Base-by-base conservation (phyloP, 2,888 invertebrate species). In the Apeira syringaria region DNA sequence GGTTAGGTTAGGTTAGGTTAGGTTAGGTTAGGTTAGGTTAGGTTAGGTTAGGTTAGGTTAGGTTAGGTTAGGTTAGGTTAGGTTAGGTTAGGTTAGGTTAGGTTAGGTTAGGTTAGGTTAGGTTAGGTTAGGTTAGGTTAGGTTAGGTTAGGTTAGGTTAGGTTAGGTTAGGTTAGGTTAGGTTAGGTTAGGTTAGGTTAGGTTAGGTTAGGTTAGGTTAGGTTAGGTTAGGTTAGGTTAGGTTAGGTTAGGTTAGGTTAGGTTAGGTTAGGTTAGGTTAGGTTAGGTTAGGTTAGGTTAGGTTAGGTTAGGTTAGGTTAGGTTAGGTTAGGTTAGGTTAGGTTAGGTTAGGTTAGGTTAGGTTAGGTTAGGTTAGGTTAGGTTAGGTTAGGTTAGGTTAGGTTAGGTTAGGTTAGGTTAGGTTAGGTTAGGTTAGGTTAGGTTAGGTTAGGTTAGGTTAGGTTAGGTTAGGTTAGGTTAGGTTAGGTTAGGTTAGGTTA, bases 391-490 rank as follows among this genome's bases (percentile, higher is more conserved):
- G 30, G 30, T 30, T 30, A 30, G 30, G 30, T 30, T 30, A 30
- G 30, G 30, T 30, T 30, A 30, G 30, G 30, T 30, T 30, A 30
- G 30, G 30, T 30, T 30, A 30, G 30, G 30, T 30, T 30, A 30
- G 30, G 30, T 30, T 30, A 30, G 30, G 30, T 30, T 30, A 30
- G 30, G 30, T 30, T 30, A 31, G 31, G 31, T 31, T 31, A 31
- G 31, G 20, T 20, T 31, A 28, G 31, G 31, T 31, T 18, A 20
- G 31, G 11, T 20, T 28, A 28, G 28, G 28, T 28, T 28, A 28
- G 28, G 26, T 28, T 28, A 28, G 28, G 28, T 28, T 28, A 28
- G 33, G 33, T 33, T 33, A 33, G 33, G 33, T 33, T 33, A 33
- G 33, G 33, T 33, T 33, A 28, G 28, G 28, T 28, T 28, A 28